These are phyloP conservation scores for Hylomyscus alleni DNA, from an alignment of 2,797 vertebrate species.

Conservation along the genomic window DNA sequence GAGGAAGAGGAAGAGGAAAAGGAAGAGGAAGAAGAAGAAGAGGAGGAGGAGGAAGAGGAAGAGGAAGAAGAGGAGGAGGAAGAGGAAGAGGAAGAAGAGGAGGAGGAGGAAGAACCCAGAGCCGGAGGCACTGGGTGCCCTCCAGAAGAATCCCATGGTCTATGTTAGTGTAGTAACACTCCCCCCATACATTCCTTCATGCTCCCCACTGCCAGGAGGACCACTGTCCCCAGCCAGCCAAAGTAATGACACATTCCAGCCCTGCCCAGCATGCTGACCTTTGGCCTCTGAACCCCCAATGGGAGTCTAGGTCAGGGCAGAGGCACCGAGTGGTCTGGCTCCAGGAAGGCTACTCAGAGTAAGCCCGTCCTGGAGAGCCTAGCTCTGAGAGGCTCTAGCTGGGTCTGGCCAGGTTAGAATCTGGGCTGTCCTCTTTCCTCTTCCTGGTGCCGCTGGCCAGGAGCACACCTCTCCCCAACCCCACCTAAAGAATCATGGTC, in stretches of 20 bases:
- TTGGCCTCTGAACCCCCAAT: constrained; percentile 54
- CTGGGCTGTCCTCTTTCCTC: constrained; percentile 48
- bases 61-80: too few relatives aligned
- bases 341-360: constrained; percentile 54
- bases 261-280: constrained; percentile 80
- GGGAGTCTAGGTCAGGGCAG: constrained; percentile 72
- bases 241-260: constrained; percentile 84
- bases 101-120: constrained; percentile 21
- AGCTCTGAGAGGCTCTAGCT: constrained; percentile 6
- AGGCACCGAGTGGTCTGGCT: constrained; percentile 50
- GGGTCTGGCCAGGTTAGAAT: constrained; percentile 21
- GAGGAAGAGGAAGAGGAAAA: too few relatives aligned
- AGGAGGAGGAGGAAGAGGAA: too few relatives aligned
- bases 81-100: not conserved
- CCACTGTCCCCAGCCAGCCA: constrained; percentile 81
- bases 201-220: constrained; percentile 85
- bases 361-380: constrained; percentile 9
- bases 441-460: constrained; percentile 19
- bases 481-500: not conserved
- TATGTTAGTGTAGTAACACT: constrained; percentile 20
- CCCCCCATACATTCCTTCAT: constrained; percentile 76
- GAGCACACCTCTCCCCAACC: constrained; percentile 33
- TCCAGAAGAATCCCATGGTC: constrained; percentile 28
- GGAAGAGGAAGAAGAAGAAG: too few relatives aligned
- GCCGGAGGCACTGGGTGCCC: not conserved